A percentile compares a stretch with the other conserved stretches of the same genome.
phyloP scores from a whole-genome alignment of 2,888 invertebrate genomes.

The Ectemnius continuus region DNA sequence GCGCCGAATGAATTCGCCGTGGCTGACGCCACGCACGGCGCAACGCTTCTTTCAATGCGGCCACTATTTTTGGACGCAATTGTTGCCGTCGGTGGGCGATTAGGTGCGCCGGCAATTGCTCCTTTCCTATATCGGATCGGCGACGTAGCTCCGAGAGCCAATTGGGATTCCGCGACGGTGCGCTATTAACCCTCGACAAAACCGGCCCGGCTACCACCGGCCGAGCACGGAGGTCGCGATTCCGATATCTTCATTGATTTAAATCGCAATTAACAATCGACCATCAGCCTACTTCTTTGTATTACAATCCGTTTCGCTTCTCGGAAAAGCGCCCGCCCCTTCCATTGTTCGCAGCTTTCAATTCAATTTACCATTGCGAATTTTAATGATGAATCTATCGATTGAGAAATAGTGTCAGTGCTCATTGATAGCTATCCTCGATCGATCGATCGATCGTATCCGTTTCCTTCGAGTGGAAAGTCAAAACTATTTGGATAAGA shows the following conservation, averaged over 20 bases:
- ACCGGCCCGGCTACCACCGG: background rate
- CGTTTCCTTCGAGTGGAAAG: too few relatives aligned
- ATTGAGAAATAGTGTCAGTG: too few relatives aligned
- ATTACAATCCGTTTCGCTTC: too few relatives aligned
- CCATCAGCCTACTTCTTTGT: too few relatives aligned
- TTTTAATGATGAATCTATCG: too few relatives aligned
- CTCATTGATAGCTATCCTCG: too few relatives aligned
- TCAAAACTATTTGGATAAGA: too few relatives aligned
- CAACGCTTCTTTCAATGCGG: slow-evolving; percentile 18
- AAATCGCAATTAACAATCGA: background rate
- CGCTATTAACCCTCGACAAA: slow-evolving; percentile 7
- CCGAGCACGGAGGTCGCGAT: background rate
- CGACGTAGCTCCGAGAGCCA: too few relatives aligned
- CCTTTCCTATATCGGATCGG: background rate
- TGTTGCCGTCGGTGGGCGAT: background rate
- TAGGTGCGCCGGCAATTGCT: background rate
- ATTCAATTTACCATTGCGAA: too few relatives aligned
- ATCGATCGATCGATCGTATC: too few relatives aligned
- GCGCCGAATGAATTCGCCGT: slow-evolving; percentile 19
- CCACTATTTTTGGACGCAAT: slow-evolving; percentile 20
- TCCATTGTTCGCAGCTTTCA: too few relatives aligned
- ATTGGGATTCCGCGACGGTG: background rate
- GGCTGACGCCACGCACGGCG: slow-evolving; percentile 9
- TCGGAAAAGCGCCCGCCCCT: too few relatives aligned
- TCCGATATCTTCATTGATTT: background rate